These are phyloP conservation scores for Menura novaehollandiae DNA, from an alignment of 2,113 vertebrate genomes.

Conservation along the genomic window DNA sequence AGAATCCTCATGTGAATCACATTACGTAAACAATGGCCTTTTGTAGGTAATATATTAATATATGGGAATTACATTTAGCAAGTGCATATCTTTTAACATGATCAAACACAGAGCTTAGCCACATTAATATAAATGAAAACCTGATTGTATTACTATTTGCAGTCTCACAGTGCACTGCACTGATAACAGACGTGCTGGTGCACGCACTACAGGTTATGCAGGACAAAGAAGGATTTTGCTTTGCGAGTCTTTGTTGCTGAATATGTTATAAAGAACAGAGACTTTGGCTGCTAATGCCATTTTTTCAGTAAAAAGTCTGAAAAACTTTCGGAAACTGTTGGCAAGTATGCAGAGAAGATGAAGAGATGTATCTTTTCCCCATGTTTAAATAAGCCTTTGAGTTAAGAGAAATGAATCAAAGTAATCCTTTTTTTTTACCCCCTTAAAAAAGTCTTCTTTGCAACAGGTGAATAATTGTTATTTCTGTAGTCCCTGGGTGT, in stretches of 20 bases:
- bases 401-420: neutral
- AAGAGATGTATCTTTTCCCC: neutral
- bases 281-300: neutral
- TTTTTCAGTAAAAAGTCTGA: neutral
- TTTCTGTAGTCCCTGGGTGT: neutral
- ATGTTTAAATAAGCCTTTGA: neutral
- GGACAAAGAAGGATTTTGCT: constrained; percentile 57
- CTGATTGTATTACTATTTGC: constrained; percentile 60
- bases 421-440: neutral
- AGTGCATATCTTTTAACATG: constrained; percentile 64
- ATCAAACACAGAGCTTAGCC: constrained; percentile 64
- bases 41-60: constrained; percentile 66
- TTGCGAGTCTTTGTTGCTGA: neutral
- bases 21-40: constrained; percentile 63
- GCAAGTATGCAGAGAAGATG: neutral
- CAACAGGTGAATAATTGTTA: neutral
- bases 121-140: constrained; percentile 73
- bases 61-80: constrained; percentile 67
- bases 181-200: constrained; percentile 37
- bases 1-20: constrained; percentile 43
- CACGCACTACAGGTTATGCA: constrained; percentile 55
- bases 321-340: neutral
- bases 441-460: neutral
- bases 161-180: neutral
- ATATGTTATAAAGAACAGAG: neutral